Evolutionary conservation across 2,888 invertebrate species (phyloP), one percentile per base, ranked within the genome.

Genomic region (Synanthedon vespiformis): DNA sequence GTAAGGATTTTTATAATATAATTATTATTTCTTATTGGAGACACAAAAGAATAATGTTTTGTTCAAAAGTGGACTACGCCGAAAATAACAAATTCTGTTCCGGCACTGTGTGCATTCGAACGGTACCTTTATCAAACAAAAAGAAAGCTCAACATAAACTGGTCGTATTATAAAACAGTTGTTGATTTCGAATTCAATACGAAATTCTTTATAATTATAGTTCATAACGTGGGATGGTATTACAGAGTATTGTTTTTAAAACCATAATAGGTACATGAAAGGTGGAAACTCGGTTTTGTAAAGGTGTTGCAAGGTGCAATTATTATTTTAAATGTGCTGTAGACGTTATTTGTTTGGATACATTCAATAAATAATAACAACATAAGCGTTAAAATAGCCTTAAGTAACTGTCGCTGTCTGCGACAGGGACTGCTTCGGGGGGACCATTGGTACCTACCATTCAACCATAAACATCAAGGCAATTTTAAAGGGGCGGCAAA

Each of bases 131-230:
- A 44, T 34, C 34, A 10, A 0, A 34, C 6, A 34, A 10, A 34
- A 34, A 34, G 13, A 44, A 44, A 44, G 71, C 49, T 62, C 72
- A 64, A 61, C 60, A 58, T 65, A 66, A 54, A 59, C 54, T 70
- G 68, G 72, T 54, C 56, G 61, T 55, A 61, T 68, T 64, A 66
- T 62, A 68, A 65, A 75, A 72, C 77, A 78, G 80, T 79, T 81
- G 80, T 77, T 74, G 74, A 79, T 72, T 73, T 72, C 67, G 67
- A 73, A 77, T 68, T 34, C 65, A 69, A 72, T 74, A 72, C 65
- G 62, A 64, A 70, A 67, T 65, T 65, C 55, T 57, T 71, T 74
- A 72, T 78, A 78, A 80, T 80, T 77, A 73, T 65, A 56, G 57
- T 54, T 57, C 62, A 66, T 65, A 65, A 63, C 68, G 68, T 67